Evolutionary conservation across 1,140 invertebrate genomes (phyloP).

Genomic region (Lineus longissimus): DNA sequence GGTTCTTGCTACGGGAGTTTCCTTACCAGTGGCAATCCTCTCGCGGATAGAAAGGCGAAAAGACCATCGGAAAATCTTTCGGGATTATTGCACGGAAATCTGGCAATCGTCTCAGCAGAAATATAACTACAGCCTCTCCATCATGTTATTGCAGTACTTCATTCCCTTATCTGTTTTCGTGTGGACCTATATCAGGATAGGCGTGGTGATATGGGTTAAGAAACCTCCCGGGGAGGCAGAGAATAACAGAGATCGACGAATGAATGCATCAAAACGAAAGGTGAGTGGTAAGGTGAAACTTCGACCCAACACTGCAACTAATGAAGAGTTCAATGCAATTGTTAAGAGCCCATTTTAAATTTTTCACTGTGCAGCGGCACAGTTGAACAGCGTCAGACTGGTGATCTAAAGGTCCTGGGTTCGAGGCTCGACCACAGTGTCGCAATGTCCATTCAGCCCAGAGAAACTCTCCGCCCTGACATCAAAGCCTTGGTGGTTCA

Average conservation of each 20-base stretch:
- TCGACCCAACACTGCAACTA: too few relatives aligned
- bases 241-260: slow-evolving; percentile 71
- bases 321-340: too few relatives aligned
- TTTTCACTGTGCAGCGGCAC: too few relatives aligned
- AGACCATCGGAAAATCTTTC: slow-evolving; percentile 14
- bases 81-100: slow-evolving; percentile 31
- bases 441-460: too few relatives aligned
- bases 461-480: too few relatives aligned
- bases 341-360: too few relatives aligned
- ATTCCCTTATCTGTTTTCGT: slow-evolving; percentile 78
- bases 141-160: slow-evolving; percentile 81
- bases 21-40: slow-evolving; percentile 71
- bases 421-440: too few relatives aligned
- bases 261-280: slow-evolving; percentile 84
- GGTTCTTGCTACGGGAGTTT: slow-evolving; percentile 72
- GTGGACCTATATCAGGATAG: slow-evolving; percentile 83
- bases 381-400: too few relatives aligned
- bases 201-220: slow-evolving; percentile 82
- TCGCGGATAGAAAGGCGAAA: slow-evolving; percentile 36
- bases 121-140: slow-evolving; percentile 69
- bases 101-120: slow-evolving; percentile 51
- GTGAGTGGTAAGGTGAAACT: slow-evolving; percentile 63
- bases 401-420: too few relatives aligned
- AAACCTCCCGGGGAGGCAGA: slow-evolving; percentile 80
- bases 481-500: too few relatives aligned